Conservation (phyloP, 2,113 vertebrate species). For the Megaceryle maxima region DNA sequence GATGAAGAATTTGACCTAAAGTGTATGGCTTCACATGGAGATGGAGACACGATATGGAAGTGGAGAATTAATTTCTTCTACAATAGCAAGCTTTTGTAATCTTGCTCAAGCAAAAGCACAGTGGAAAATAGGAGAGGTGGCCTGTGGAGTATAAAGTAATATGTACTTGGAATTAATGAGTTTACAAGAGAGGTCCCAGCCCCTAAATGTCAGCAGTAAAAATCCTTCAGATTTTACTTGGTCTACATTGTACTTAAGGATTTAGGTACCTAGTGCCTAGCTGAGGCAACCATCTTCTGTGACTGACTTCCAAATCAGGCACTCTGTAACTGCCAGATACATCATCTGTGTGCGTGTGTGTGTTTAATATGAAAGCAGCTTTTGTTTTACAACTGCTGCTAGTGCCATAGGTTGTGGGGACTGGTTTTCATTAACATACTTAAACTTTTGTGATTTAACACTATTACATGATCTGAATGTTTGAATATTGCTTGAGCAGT, state of each 20-base stretch:
- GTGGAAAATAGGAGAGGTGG: neutral
- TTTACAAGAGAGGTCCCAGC: neutral
- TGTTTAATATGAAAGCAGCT: slow-evolving; percentile 47
- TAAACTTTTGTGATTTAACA: slow-evolving; percentile 53
- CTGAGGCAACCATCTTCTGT: neutral
- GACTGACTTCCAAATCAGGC: neutral
- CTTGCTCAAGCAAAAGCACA: neutral
- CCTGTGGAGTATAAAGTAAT: neutral
- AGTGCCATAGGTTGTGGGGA: neutral
- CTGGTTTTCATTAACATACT: slow-evolving; percentile 59
- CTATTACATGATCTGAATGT: slow-evolving; percentile 14
- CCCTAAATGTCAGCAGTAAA: neutral
- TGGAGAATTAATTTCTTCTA: neutral
- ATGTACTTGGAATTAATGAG: neutral
- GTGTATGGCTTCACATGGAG: neutral
- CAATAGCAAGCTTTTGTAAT: neutral
- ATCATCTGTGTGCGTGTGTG: neutral
- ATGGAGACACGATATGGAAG: neutral
- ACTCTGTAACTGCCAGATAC: neutral
- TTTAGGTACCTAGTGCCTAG: neutral
- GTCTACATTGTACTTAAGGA: neutral
- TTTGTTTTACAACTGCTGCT: slow-evolving; percentile 40
- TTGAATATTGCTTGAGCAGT: neutral
- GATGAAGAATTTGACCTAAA: neutral
- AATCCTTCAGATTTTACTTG: neutral